phyloP scores from a whole-genome alignment of 2,113 vertebrate species.

The Tamias sibiricus region DNA sequence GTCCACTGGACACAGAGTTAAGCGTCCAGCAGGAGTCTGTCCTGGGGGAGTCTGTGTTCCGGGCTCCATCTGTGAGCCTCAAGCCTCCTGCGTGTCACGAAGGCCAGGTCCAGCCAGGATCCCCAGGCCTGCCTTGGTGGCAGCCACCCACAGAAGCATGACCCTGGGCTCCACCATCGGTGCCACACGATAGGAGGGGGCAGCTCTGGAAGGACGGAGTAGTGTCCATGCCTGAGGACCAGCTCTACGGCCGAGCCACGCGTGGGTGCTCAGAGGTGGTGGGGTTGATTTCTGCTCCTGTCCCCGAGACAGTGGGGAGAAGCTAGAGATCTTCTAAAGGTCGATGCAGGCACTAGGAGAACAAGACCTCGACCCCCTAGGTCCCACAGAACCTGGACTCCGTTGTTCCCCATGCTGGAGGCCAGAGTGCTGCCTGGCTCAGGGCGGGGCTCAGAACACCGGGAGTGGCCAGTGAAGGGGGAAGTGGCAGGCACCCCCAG shows the following conservation, averaged over 20 bases:
- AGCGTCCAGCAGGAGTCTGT: no score
- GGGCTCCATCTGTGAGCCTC: no score
- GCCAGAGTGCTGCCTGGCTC: neutral
- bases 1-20: no score
- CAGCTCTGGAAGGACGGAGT: neutral
- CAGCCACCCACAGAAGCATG: accelerated
- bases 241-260: no score
- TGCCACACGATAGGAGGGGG: accelerated
- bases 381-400: no score
- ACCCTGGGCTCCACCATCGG: accelerated
- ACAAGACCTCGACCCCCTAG: neutral
- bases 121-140: accelerated
- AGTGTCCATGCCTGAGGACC: accelerated
- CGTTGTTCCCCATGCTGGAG: accelerated
- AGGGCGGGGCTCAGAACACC: accelerated
- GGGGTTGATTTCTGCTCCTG: neutral
- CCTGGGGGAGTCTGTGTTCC: no score
- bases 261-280: accelerated
- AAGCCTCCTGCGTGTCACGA: neutral
- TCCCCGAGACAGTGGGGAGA: neutral
- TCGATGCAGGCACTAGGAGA: no score
- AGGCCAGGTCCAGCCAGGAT: accelerated
- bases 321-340: neutral
- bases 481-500: no score
- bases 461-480: accelerated